Base-by-base conservation (phyloP, 2,797 vertebrate genomes). In the Hoplostethus atlanticus region DNA sequence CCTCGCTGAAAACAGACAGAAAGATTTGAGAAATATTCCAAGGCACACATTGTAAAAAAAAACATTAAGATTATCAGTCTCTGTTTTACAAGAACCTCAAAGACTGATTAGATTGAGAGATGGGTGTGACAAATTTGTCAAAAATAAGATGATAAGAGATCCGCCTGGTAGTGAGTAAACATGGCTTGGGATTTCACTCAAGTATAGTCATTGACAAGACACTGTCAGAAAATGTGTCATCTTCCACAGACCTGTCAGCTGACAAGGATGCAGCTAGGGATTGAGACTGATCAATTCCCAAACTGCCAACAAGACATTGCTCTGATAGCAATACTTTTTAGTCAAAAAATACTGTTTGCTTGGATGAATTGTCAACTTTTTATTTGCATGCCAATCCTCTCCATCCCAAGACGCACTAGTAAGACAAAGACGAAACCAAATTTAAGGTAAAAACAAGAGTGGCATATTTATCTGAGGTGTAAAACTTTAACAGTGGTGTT, bases 241-340 rank as follows among this genome's bases (percentile, higher is more conserved):
- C 83, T 92, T 86, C 85, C 72, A 77, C 86, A 90, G 87, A 92
- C 81, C 88, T 90, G 89, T 88, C 91, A 90, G 79, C 76, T 89
- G 91, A 92, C 88, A 77, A 86, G 80, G 73, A 88, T 84, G 84
- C 79, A 90, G 81, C 77, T 75, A 78, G 87, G 87, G 83, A 91
- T 84, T 80, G 83, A 90, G 87, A 83, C 72, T 87, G 90, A 93
- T 93, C 91, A 92, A 93, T 91, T 93, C 91, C 91, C 90, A 87
- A 86, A 91, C 88, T 90, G 90, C 74, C 90, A 89, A 83, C 77
- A 48, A 90, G 76, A 84, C 75, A 47, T 55, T 44, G 64, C 83
- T 89, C 81, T 89, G 84, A 91, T 85, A 84, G 84, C 73, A 13
- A 64, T 84, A 72, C 79, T 87, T 90, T 85, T 87, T 89, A 68